phyloP scores from a whole-genome alignment of 2,113 vertebrate genomes.

The Noturus placidus region DNA sequence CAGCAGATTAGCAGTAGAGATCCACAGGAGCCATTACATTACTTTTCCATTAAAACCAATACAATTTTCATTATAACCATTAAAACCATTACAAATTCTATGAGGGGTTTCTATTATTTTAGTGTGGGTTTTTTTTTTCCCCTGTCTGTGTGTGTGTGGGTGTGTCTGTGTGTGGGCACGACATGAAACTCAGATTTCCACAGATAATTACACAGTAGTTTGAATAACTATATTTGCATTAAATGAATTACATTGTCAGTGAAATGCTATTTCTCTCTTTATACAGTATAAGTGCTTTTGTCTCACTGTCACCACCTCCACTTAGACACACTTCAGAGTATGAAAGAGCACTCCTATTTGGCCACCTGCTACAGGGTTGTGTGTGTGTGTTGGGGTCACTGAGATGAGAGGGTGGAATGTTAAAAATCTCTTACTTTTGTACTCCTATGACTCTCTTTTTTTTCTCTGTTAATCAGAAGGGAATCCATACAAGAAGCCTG shows the following conservation, averaged over 20 bases:
- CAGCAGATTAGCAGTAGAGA: too few relatives aligned
- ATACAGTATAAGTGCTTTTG: conserved; percentile 13
- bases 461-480: conserved; percentile 74
- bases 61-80: too few relatives aligned
- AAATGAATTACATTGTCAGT: conserved; percentile 29
- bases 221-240: conserved; percentile 32
- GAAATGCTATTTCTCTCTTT: conserved; percentile 15
- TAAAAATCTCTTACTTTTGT: neutral
- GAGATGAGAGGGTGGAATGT: neutral
- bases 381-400: conserved; percentile 16
- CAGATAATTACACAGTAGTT: conserved; percentile 28
- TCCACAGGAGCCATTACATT: too few relatives aligned
- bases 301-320: conserved; percentile 20
- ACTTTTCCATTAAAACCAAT: too few relatives aligned
- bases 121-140: too few relatives aligned
- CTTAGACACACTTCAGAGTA: neutral
- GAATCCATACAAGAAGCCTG: conserved; percentile 89
- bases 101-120: too few relatives aligned
- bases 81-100: too few relatives aligned
- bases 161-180: neutral
- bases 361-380: conserved; percentile 22
- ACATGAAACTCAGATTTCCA: conserved; percentile 16
- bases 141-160: neutral
- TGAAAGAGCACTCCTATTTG: neutral
- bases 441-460: conserved; percentile 17